Evolutionary conservation across 2,888 invertebrate genomes (phyloP).

Genomic region (Macrostomum cliftonense): DNA sequence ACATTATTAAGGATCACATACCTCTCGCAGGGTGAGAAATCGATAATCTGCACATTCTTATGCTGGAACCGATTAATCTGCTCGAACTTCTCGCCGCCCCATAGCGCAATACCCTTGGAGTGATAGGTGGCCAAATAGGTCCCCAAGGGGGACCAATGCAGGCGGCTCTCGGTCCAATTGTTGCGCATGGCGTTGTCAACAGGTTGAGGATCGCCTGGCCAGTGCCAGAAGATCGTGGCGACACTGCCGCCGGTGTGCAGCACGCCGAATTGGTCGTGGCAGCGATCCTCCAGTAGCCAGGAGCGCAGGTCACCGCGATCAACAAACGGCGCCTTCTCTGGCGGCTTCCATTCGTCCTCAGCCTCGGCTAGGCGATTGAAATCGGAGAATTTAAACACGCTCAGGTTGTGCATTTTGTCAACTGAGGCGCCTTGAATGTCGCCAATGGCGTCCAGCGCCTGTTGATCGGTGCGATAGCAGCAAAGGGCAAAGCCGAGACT

Average conservation of each 20-base stretch:
- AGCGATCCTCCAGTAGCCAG: slow-evolving; percentile 78
- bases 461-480: slow-evolving; percentile 16
- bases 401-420: not conserved
- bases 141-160: slow-evolving; percentile 90
- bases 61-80: slow-evolving; percentile 76
- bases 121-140: slow-evolving; percentile 91
- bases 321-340: not conserved
- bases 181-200: slow-evolving; percentile 58
- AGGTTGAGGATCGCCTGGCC: slow-evolving; percentile 63
- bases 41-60: slow-evolving; percentile 71
- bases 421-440: not conserved
- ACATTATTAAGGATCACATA: no score
- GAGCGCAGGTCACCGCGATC: slow-evolving; percentile 64
- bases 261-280: slow-evolving; percentile 82
- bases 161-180: slow-evolving; percentile 87
- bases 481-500: slow-evolving; percentile 54
- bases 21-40: slow-evolving; percentile 92
- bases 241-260: slow-evolving; percentile 59
- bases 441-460: not conserved
- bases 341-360: not conserved
- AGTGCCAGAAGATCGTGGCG: slow-evolving; percentile 71
- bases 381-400: not conserved
- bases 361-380: not conserved
- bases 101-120: slow-evolving; percentile 75
- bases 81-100: slow-evolving; percentile 82